Evolutionary conservation across 2,888 invertebrate species (phyloP).

Genomic region (Abrostola tripartita): DNA sequence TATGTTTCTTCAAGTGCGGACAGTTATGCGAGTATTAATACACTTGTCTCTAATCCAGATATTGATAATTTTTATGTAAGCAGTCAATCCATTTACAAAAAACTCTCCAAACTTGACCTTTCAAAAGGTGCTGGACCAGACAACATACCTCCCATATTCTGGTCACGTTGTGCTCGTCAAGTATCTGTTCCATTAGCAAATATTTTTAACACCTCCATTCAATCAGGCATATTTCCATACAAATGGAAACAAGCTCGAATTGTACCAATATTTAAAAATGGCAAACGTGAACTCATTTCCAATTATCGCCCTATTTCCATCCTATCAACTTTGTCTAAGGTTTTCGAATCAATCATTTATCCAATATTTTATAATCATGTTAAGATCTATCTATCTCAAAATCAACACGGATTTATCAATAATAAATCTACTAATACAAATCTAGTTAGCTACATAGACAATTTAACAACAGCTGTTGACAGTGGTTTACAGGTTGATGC

Average conservation of each 20-base stretch:
- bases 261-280: constrained; percentile 35
- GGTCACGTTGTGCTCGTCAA: constrained; percentile 8
- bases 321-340: constrained; percentile 23
- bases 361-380: constrained; percentile 12
- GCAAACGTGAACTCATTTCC: constrained; percentile 18
- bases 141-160: constrained; percentile 14
- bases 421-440: constrained; percentile 27
- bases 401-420: constrained; percentile 30
- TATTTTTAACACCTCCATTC: constrained; percentile 35
- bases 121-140: constrained; percentile 22
- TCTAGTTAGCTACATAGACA: constrained; percentile 18
- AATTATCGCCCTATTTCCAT: constrained; percentile 25
- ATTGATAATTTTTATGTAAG: not conserved
- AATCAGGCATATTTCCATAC: constrained; percentile 25
- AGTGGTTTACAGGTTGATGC: constrained; percentile 23
- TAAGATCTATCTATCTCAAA: constrained; percentile 9
- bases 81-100: not conserved
- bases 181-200: constrained; percentile 5
- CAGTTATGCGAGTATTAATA: too few relatives aligned
- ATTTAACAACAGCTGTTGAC: constrained; percentile 16
- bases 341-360: constrained; percentile 24
- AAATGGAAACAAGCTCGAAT: constrained; percentile 37
- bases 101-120: constrained; percentile 2
- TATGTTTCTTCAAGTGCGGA: not conserved
- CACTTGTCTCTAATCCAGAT: too few relatives aligned